phyloP scores from a whole-genome alignment of 2,797 vertebrate species.

The Rachycentron canadum region DNA sequence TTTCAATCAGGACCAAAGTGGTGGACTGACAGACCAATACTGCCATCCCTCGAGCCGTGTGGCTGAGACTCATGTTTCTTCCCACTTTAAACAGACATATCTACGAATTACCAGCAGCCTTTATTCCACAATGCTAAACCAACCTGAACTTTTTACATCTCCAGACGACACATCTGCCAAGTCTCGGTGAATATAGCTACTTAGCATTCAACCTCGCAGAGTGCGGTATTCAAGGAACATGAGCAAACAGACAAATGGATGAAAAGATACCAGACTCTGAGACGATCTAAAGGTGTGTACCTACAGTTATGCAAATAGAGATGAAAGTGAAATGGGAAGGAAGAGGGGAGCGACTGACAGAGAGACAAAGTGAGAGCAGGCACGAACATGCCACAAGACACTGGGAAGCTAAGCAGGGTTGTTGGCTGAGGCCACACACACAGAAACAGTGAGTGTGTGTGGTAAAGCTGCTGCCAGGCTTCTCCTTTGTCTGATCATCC shows the following conservation, averaged over 20 bases:
- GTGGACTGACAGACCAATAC: neutral
- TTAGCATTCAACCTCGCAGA: conserved; percentile 47
- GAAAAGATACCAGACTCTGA: conserved; percentile 38
- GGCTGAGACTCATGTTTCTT: neutral
- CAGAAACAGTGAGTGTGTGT: conserved; percentile 15
- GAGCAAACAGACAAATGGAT: conserved; percentile 50
- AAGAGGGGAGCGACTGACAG: conserved; percentile 21
- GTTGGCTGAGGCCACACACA: conserved; percentile 17
- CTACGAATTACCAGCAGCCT: neutral
- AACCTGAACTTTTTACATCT: conserved; percentile 35
- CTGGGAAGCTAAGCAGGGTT: conserved; percentile 26
- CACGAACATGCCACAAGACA: conserved; percentile 40
- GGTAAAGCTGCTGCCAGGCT: conserved; percentile 45
- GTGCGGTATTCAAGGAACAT: conserved; percentile 29
- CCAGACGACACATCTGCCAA: conserved; percentile 29
- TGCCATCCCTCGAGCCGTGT: neutral
- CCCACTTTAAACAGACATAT: conserved; percentile 6
- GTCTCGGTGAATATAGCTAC: conserved; percentile 35
- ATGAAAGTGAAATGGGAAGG: conserved; percentile 28
- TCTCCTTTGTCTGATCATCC: conserved; percentile 49
- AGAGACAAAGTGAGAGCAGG: conserved; percentile 24
- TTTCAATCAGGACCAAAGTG: neutral
- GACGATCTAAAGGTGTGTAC: conserved; percentile 44
- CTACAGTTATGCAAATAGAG: conserved; percentile 57
- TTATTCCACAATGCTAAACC: conserved; percentile 17